Base-by-base conservation (phyloP, 2,888 invertebrate species). In the Cryptops parisi region DNA sequence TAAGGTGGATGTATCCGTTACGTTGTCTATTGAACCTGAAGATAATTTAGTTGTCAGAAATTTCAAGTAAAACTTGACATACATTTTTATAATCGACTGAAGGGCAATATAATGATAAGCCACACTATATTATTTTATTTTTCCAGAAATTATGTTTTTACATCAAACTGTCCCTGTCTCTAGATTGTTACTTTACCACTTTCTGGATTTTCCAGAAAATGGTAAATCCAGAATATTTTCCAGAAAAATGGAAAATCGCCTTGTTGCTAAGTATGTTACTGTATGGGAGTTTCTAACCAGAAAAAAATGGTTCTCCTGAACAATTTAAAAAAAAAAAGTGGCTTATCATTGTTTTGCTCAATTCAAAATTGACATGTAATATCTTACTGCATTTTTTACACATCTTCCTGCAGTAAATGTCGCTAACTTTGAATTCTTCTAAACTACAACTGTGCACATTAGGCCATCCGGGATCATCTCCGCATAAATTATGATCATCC, bases 321-420 rank as follows among this genome's bases (percentile, higher is more conserved):
- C 38, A n/a, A n/a, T n/a, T n/a, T n/a, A 33, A 12, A 33, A 12
- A 12, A 33, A 9, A 12, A 33, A 33, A 33, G 9, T 33, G 12
- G 12, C 9, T 33, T 2, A 41, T 3, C 9, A 15, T 6, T 41
- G 6, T 41, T 19, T 3, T 40, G 3, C 4, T 19, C 21, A 4
- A 19, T 40, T 40, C 12, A 17, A 5, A 3, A 17, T 19, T 19
- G 19, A 40, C 19, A 40, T 40, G 41, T 17, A 17, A 24, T 19
- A 12, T n/a, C 26, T 47, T 47, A 47, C 47, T 47, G 47, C 47
- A 47, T 27, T 47, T 25, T 5, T 21, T 15, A 33, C 47, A 47
- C 47, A 47, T 47, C 17, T 47, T 25, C 25, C 47, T 25, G 19
- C 47, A 47, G 26, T 25, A 25, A 5, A 22, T n/a, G 26, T 47